phyloP scores from a whole-genome alignment of 2,113 vertebrate genomes.

The Leucopsar rothschildi region DNA sequence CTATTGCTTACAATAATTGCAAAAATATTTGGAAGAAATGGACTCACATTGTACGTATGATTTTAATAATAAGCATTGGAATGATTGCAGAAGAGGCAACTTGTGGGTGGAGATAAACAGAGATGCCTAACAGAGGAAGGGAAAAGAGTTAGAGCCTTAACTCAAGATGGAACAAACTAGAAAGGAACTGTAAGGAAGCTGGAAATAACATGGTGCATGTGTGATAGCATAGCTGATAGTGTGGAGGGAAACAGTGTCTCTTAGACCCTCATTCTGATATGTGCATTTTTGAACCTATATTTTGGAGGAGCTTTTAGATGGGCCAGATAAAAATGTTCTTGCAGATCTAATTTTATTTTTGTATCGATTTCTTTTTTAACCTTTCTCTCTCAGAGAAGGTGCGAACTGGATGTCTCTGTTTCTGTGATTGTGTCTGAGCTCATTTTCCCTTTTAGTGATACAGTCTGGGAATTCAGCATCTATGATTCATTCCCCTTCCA shows the following conservation, averaged over 20 bases:
- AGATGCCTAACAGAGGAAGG: not conserved
- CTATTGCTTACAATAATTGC: not conserved
- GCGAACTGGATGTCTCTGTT: not conserved
- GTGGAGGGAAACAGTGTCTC: not conserved
- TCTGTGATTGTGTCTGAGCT: not conserved
- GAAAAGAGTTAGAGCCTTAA: not conserved
- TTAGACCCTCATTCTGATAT: not conserved
- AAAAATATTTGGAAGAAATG: not conserved
- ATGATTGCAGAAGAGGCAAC: accelerated
- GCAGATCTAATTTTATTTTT: not conserved
- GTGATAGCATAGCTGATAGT: not conserved
- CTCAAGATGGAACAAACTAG: not conserved
- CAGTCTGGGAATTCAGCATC: not conserved
- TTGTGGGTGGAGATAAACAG: not conserved
- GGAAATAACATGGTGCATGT: not conserved
- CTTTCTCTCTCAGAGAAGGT: not conserved
- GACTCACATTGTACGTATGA: not conserved
- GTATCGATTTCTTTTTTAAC: not conserved
- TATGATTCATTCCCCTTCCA: not conserved
- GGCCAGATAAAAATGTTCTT: not conserved
- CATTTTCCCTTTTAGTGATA: not conserved
- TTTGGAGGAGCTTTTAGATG: not conserved
- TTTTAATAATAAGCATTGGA: not conserved
- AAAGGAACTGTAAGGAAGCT: not conserved
- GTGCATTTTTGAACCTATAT: not conserved